Evolutionary conservation across 2,797 vertebrate species (phyloP).

Genomic region (Halcyon leucocephala): DNA sequence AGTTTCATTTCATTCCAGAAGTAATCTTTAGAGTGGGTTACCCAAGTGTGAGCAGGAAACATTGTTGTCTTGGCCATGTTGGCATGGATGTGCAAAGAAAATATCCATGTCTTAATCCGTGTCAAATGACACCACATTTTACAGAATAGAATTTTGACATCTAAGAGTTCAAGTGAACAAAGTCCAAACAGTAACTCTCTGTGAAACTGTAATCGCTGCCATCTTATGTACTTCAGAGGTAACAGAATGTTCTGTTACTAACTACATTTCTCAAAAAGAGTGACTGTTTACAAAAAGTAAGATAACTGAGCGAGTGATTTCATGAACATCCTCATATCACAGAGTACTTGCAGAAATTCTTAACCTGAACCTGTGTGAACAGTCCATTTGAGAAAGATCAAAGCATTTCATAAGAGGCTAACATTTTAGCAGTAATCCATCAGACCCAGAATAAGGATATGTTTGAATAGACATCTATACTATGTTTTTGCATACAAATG

Average conservation of each 20-base stretch:
- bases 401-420: background rate
- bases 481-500: background rate
- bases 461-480: background rate
- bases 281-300: background rate
- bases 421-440: background rate
- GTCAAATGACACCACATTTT: background rate
- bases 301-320: background rate
- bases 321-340: background rate
- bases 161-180: background rate
- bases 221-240: background rate
- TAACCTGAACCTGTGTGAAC: background rate
- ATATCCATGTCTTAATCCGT: background rate
- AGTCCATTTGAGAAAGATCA: background rate
- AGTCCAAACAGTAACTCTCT: background rate
- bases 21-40: background rate
- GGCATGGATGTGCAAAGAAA: accelerated
- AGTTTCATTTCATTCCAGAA: background rate
- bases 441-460: background rate
- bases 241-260: background rate
- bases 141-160: background rate
- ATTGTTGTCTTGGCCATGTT: accelerated
- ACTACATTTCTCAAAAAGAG: accelerated
- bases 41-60: accelerated
- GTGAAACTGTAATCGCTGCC: background rate
- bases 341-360: background rate